A percentile compares a stretch with the other conserved stretches of the same genome.
phyloP scores from a whole-genome alignment of 2,113 vertebrate species.

The Zapus hudsonius region DNA sequence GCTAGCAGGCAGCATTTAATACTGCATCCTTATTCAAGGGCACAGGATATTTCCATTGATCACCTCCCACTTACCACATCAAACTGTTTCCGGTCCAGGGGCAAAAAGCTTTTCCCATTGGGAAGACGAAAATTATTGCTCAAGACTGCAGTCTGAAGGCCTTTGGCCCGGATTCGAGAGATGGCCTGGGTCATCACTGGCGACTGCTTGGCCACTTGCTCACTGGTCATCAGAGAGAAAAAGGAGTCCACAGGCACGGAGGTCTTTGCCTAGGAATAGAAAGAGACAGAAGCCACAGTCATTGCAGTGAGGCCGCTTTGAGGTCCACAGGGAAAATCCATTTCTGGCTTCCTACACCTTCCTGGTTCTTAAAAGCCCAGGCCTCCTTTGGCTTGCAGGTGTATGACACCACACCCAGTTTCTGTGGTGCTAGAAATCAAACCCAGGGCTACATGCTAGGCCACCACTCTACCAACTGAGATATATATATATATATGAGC shows the following conservation, averaged over 20 bases:
- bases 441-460: too few species aligned
- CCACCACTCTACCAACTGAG: too few species aligned
- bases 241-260: conserved; percentile 84
- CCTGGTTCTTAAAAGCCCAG: background rate
- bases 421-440: too few species aligned
- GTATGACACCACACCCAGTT: too few species aligned
- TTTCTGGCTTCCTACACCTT: background rate
- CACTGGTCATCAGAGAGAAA: conserved; percentile 83
- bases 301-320: background rate
- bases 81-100: conserved; percentile 84
- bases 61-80: conserved; percentile 86
- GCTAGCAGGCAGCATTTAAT: background rate
- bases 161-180: conserved; percentile 83
- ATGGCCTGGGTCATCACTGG: conserved; percentile 88
- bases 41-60: background rate
- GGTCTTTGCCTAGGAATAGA: conserved; percentile 80
- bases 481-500: too few species aligned
- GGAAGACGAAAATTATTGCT: conserved; percentile 84
- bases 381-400: background rate
- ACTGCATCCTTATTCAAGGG: background rate
- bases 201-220: conserved; percentile 80
- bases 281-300: background rate
- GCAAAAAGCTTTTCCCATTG: conserved; percentile 80
- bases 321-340: background rate
- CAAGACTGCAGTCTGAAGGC: conserved; percentile 88